Base-by-base conservation (phyloP, 2,888 invertebrate genomes). In the Drosophila quasianomalipes region DNA sequence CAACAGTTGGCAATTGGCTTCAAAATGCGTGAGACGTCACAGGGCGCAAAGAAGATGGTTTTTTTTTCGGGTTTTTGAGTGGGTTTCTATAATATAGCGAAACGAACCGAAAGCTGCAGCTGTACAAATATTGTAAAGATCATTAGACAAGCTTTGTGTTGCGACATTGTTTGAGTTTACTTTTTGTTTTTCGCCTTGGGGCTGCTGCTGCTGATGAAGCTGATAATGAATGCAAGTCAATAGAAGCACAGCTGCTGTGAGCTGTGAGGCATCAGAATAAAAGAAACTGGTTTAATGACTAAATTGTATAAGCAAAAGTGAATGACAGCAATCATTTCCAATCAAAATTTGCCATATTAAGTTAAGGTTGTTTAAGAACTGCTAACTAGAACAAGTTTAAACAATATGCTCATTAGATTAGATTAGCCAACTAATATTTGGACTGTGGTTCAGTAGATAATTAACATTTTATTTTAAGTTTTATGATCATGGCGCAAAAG, bases 11-110 rank as follows among this genome's bases (percentile, higher is more conserved):
- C 77, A 81, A 82, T 87, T 87, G 82, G 73, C 76, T 85, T 80
- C 53, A 74, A 73, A 81, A 86, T 86, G 89, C 84, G 85, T 89
- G 79, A 79, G 71, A 68, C 71, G 75, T 77, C 66, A 59, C 55
- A 76, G 61, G 39, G 53, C 28, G 52, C 54, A 66, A 39, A 53
- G 67, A 63, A 51, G 82, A 85, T 62, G 72, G 31, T 55, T 55
- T 37, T 55, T 37, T 22, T 26, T 37, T 33, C 6, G 16, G 10
- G 4, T 26, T 47, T 47, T 47, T 16, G 75, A 73, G 76, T 83
- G 74, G 80, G 76, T 41, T 73, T 73, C 35, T 65, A n/a, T 30
- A 14, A 26, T 44, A 12, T 12, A 44, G 22, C 44, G 44, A 44
- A 44, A 44, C 44, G 22, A 55, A 16, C 35, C 3, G 16, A 33